phyloP scores from a whole-genome alignment of 2,113 vertebrate species.

The Pituophis catenifer region DNA sequence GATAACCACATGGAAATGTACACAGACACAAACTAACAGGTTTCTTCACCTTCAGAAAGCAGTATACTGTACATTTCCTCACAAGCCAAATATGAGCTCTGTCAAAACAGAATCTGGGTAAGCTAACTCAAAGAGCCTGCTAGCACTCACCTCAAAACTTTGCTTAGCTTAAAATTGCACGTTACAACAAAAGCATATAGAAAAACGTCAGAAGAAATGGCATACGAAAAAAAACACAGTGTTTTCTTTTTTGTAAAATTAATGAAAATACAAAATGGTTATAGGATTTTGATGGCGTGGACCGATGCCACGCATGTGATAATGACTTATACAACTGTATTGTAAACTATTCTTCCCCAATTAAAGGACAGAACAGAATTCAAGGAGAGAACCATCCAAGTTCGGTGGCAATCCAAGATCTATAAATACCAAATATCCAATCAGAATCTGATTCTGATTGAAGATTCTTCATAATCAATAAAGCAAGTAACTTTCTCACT shows the following conservation, averaged over 20 bases:
- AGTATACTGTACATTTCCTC: background rate
- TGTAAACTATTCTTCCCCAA: background rate
- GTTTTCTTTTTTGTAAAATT: background rate
- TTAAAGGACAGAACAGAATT: background rate
- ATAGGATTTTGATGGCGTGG: background rate
- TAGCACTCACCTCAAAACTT: background rate
- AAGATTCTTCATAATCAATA: background rate
- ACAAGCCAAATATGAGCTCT: background rate
- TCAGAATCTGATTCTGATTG: background rate
- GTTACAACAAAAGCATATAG: background rate
- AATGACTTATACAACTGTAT: background rate
- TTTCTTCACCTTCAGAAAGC: background rate
- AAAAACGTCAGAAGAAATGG: background rate
- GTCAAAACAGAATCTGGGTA: background rate
- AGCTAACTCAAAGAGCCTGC: background rate
- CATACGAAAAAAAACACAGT: background rate
- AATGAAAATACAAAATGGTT: background rate
- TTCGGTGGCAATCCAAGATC: background rate
- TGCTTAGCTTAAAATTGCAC: background rate
- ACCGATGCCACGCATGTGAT: background rate
- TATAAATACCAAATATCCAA: background rate
- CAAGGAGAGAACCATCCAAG: background rate
- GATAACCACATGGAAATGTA: background rate
- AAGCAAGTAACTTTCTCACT: background rate
- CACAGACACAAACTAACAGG: background rate